These are phyloP conservation scores for Pyrgus malvae DNA, from an alignment of 2,888 invertebrate species.

Conservation along the genomic window DNA sequence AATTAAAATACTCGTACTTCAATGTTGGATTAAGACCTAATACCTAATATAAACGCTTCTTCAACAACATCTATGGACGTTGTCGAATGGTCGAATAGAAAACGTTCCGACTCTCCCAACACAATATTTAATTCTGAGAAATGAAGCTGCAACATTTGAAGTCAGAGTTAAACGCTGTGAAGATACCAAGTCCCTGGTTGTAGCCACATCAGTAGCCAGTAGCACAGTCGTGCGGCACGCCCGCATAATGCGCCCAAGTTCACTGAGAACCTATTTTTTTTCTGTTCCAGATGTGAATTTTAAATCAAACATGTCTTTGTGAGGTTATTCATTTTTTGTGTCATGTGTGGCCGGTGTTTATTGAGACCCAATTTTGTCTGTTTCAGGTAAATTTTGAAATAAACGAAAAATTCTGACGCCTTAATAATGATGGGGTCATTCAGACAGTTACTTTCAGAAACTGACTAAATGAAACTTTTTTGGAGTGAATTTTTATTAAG, in stretches of 20 bases:
- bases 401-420: too few species aligned
- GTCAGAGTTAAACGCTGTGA: neutral
- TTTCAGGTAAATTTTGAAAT: neutral
- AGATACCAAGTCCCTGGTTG: neutral
- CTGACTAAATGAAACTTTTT: too few species aligned
- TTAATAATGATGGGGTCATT: too few species aligned
- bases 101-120: too few species aligned
- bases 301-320: conserved; percentile 75
- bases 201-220: conserved; percentile 30
- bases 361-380: conserved; percentile 34
- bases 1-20: too few species aligned
- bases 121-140: too few species aligned
- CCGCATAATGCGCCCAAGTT: conserved; percentile 68
- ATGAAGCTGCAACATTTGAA: neutral
- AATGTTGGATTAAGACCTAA: too few species aligned
- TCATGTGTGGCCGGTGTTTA: conserved; percentile 44
- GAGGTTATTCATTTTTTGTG: conserved; percentile 62
- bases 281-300: conserved; percentile 69
- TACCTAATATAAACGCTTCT: too few species aligned
- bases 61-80: too few species aligned
- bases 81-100: too few species aligned
- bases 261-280: conserved; percentile 74
- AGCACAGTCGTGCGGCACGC: conserved; percentile 72
- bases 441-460: too few species aligned
- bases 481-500: too few species aligned